phyloP scores from a whole-genome alignment of 2,888 invertebrate genomes.

The Agonum fuliginosum region DNA sequence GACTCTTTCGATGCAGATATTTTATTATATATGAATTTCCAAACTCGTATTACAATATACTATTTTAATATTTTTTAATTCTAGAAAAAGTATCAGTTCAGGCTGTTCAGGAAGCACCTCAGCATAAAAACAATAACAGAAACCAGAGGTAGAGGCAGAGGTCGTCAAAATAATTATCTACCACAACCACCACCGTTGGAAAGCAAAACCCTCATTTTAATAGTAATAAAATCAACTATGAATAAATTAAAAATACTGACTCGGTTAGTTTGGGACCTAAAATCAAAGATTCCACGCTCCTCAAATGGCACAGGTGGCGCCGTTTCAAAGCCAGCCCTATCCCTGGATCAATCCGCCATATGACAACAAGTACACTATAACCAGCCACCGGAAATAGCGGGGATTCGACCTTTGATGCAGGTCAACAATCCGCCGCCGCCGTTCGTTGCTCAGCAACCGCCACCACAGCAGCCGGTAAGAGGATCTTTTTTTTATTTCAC shows the following conservation, averaged over 20 bases:
- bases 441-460: background rate
- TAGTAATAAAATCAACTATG: constrained; percentile 69
- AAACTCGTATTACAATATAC: too few relatives aligned
- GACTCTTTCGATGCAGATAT: too few relatives aligned
- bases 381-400: constrained; percentile 10
- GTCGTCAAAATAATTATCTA: constrained; percentile 39
- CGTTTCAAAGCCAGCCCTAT: constrained; percentile 39
- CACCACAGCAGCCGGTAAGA: constrained; percentile 19
- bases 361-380: constrained; percentile 6
- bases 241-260: constrained; percentile 58
- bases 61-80: too few relatives aligned
- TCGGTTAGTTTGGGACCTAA: constrained; percentile 64
- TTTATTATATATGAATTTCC: too few relatives aligned
- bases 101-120: constrained; percentile 10
- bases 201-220: constrained; percentile 79
- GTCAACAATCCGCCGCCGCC: background rate
- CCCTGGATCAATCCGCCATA: constrained; percentile 48
- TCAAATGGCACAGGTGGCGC: constrained; percentile 49
- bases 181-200: too few relatives aligned
- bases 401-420: constrained; percentile 40
- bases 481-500: too few relatives aligned
- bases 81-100: constrained; percentile 57
- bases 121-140: constrained; percentile 5
- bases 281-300: constrained; percentile 32
- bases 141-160: constrained; percentile 50